Evolutionary conservation across 2,113 vertebrate species (phyloP), one percentile per base, ranked within the genome.

Genomic region (Corythoichthys intestinalis): DNA sequence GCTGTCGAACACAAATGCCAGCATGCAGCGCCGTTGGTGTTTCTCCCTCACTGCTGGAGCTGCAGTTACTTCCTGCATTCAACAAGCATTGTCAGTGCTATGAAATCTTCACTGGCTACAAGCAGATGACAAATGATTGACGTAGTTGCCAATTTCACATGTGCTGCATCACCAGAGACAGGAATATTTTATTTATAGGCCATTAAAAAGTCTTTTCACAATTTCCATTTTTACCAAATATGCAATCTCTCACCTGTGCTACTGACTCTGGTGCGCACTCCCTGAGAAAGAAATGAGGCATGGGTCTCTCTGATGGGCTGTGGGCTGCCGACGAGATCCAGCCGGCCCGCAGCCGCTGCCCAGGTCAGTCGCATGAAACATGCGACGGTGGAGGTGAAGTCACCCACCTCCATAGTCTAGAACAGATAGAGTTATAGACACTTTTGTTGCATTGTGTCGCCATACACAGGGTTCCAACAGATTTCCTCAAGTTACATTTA

Each of bases 311-410:
- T 95, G 89, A 99, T 97, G 63, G 97, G 95, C 49, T 98, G 97
- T 54, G 95, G 96, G 54, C 96, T 98, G 67, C 97, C 97, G 57
- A 98, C 96, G 0, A 98, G 94, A 86, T 98, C 97, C 70, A 99
- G 86, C 5, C 96, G 92, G 49, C 97, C 97, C 0, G 96, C 97
- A 44, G 97, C 97, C 0, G 97, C 97, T 6, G 97, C 97, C 97
- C 97, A 99, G 0, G 97, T 98, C 62, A 99, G 89, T 4, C 97
- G 90, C 96, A 98, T 98, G 90, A 99, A 98, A 77, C 97, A 98
- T 70, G 97, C 95, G 71, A 99, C 96, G 0, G 97, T 98, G 54
- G 95, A 96, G 3, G 96, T 98, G 89, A 98, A 99, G 83, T 98
- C 97, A 0, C 87, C 94, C 37, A 97, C 95, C 82, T 99, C 97